Base-by-base conservation (phyloP, 1,140 invertebrate genomes). In the Heliconius melpomene region DNA sequence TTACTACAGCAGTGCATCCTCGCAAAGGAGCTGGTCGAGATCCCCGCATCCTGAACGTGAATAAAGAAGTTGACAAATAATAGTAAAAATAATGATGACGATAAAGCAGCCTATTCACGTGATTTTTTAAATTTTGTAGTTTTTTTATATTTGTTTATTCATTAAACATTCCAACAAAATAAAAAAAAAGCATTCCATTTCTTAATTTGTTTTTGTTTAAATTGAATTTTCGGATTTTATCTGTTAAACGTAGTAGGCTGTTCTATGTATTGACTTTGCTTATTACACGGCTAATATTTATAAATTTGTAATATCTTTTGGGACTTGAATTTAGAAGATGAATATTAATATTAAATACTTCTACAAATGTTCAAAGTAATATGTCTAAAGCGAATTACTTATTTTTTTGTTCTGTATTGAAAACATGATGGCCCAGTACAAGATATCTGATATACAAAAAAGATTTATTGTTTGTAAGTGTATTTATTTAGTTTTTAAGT, bases 1-100 rank as follows among this genome's bases (percentile, higher is more conserved):
- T 87, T 96, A 96, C 87, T 96, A 95, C 81, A 96, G 96, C 87
- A 96, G 96, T 87, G 95, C 95, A 78, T 92, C 93, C 0, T 93
- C 93, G 8, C 87, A 87, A 26, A 82, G 87, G 20, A 94, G 92
- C 82, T 94, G 90, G 87, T 88, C 92, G n/a, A 81, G 83, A 29
- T 94, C 94, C 0, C 93, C 91, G 9, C 82, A 83, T 2, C 86
- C 84, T 9, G 89, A 90, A 78, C 80, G 79, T 38, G 83, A 87
- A 77, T 87, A 36, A 71, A 52, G 79, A 77, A 57, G 18, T 32
- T 16, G 52, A 79, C 23, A 66, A 11, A 66, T 23, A 66, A 23
- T 26, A 66, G 16, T 66, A 29, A 29, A 29, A 29, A 36, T 36
- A 36, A 36, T 36, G 6, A 29, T 66, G 60, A 66, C 52, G 52